A percentile compares a stretch with the other conserved stretches of the same genome.
phyloP scores from a whole-genome alignment of 2,888 invertebrate species.

The Trilocha varians region DNA sequence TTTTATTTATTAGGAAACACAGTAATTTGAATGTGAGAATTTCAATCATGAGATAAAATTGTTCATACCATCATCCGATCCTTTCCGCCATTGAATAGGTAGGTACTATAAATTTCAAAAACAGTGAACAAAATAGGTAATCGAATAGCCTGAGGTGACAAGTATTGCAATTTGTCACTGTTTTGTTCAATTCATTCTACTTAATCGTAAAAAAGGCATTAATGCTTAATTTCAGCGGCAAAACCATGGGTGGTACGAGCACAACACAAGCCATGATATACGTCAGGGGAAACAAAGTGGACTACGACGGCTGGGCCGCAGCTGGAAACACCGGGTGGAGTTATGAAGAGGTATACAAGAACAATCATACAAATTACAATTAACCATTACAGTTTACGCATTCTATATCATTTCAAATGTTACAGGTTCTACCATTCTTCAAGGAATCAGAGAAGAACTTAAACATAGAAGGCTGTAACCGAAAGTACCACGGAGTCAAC shows the following conservation, averaged over 20 bases:
- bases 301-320: constrained; percentile 77
- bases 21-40: too few relatives aligned
- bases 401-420: background rate
- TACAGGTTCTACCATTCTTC: constrained; percentile 77
- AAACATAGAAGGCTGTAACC: constrained; percentile 58
- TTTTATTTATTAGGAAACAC: too few relatives aligned
- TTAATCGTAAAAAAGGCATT: too few relatives aligned
- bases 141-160: too few relatives aligned
- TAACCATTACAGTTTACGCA: too few relatives aligned
- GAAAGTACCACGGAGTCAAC: constrained; percentile 70
- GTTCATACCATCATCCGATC: too few relatives aligned
- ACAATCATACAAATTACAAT: too few relatives aligned
- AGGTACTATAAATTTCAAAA: too few relatives aligned
- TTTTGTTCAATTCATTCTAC: background rate
- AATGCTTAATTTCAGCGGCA: constrained; percentile 45
- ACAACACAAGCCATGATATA: constrained; percentile 77
- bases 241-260: constrained; percentile 78
- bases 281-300: constrained; percentile 67
- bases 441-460: constrained; percentile 76
- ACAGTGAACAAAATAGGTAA: too few relatives aligned
- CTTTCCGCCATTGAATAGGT: too few relatives aligned
- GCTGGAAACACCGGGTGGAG: constrained; percentile 76
- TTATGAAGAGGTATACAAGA: constrained; percentile 71
- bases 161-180: too few relatives aligned
- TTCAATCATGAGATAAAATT: too few relatives aligned